A percentile compares a stretch with the other conserved stretches of the same genome.
phyloP scores from a whole-genome alignment of 2,113 vertebrate species.

The Chelonoidis abingdonii region DNA sequence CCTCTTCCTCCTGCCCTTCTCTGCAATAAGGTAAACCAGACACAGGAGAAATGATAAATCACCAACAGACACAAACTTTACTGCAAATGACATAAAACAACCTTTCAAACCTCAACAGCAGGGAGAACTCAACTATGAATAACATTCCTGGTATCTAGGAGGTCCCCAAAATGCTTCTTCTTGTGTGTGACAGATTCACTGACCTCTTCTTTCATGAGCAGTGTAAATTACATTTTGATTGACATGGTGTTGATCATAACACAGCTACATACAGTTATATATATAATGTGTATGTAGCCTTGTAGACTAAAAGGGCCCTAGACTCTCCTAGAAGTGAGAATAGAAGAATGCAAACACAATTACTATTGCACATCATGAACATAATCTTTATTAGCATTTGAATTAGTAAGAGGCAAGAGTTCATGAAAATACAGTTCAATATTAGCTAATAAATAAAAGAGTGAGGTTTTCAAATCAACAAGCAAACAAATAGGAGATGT shows the following conservation, averaged over 20 bases:
- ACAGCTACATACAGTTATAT: background rate
- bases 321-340: background rate
- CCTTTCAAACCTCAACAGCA: background rate
- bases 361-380: constrained; percentile 37
- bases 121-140: background rate
- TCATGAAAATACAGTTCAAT: constrained; percentile 54
- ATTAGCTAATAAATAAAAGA: constrained; percentile 57
- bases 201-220: background rate
- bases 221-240: constrained; percentile 42
- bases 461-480: constrained; percentile 41
- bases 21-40: background rate
- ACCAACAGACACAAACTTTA: background rate
- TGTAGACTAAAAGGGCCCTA: background rate
- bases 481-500: constrained; percentile 44
- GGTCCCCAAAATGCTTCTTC: background rate
- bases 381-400: constrained; percentile 49
- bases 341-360: constrained; percentile 33
- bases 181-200: background rate
- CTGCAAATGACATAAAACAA: background rate
- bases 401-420: constrained; percentile 11
- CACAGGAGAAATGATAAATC: background rate
- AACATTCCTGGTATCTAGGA: background rate
- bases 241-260: background rate
- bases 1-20: background rate
- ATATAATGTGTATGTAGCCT: background rate